Evolutionary conservation across 2,113 vertebrate species (phyloP), one percentile per base, ranked within the genome.

Genomic region (Typhlomys cinereus): DNA sequence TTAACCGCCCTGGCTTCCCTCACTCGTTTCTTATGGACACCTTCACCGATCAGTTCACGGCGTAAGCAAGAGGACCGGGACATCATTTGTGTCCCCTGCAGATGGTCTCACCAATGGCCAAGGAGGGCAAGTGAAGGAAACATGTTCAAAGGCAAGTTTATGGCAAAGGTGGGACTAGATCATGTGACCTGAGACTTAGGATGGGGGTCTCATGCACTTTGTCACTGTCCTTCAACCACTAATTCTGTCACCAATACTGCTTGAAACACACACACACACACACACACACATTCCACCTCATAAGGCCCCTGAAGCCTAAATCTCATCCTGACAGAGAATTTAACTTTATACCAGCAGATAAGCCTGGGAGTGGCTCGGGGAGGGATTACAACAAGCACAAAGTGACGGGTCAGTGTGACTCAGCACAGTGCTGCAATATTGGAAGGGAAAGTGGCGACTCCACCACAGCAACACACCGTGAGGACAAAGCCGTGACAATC

Each of bases 81-180:
- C 4, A 10, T 23, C 12, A 8, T 23, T 25, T 7, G 6, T 46
- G 46, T 29, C 27, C 4, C 82, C 34, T 82, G 54, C 0, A 73
- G 50, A 4, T 2, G 6, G 48, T 78, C 74, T 69, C 4, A n/a
- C 48, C 86, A 64, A 86, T 83, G 57, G 50, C 17, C 70, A 69
- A 48, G 34, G 13, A 31, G 46, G 36, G 69, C 44, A 17, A 44
- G 46, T 34, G 9, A 70, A 54, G 57, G 31, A 39, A 7, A 10
- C 29, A 61, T 31, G 25, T 29, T 50, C 86, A 85, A 93, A 23
- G 79, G 18, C 84, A 81, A 54, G 11, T 89, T 34, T 9, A 17
- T 10, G 2, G 39, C 34, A 41, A 73, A 88, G 46, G 18, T 27
- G 36, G 34, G 12, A 67, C 12, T 4, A 34, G 44, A 48, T 5